Conservation (phyloP, 2,113 vertebrate genomes). For the Myotis yumanensis region DNA sequence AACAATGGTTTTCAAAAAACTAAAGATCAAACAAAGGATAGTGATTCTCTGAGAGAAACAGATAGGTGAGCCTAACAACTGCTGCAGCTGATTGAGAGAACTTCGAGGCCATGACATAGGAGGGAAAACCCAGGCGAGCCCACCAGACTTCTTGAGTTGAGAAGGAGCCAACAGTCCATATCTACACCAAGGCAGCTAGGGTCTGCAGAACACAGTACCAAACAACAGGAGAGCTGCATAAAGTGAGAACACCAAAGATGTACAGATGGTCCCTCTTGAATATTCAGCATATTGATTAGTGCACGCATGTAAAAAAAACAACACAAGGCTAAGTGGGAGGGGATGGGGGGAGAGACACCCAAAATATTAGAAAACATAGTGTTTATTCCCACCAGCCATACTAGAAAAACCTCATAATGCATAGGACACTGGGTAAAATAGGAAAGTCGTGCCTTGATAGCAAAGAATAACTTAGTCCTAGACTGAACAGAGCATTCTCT, state of each 20-base stretch:
- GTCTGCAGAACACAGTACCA: background rate
- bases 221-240: background rate
- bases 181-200: background rate
- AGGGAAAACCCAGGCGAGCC: background rate
- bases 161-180: background rate
- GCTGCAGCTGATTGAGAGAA: background rate
- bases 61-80: background rate
- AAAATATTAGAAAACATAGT: background rate
- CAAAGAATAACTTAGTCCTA: constrained; percentile 7
- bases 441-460: background rate
- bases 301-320: background rate
- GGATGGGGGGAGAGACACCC: background rate
- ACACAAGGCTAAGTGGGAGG: background rate
- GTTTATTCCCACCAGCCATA: background rate
- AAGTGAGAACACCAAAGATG: background rate
- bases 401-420: constrained; percentile 12
- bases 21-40: background rate
- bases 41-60: background rate
- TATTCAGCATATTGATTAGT: background rate
- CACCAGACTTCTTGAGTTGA: background rate
- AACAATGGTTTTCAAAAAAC: background rate
- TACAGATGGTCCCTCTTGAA: background rate
- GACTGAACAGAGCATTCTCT: background rate
- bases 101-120: background rate
- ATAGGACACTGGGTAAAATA: background rate